Evolutionary conservation across 1,140 invertebrate species (phyloP).

Genomic region (Stenopsyche tienmushanensis): DNA sequence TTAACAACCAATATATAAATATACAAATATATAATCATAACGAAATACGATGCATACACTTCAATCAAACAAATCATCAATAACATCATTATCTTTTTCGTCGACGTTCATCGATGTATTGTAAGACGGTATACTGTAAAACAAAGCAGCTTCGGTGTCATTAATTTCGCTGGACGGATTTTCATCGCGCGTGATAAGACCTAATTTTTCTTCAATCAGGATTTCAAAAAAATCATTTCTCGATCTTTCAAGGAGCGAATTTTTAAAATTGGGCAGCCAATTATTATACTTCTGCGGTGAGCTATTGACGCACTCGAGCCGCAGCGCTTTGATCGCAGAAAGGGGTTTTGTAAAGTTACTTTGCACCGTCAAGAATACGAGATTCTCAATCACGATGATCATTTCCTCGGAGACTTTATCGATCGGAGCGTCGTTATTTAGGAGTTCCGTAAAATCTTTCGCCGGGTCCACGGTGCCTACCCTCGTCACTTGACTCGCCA

Average conservation of each 20-base stretch:
- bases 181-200: constrained; percentile 49
- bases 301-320: constrained; percentile 46
- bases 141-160: not conserved
- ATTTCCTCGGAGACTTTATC: constrained; percentile 45
- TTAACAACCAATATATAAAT: no score
- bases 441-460: constrained; percentile 47
- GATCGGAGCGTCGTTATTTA: constrained; percentile 43
- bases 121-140: not conserved
- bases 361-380: constrained; percentile 49
- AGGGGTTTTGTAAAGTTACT: constrained; percentile 48
- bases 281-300: constrained; percentile 49
- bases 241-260: constrained; percentile 43
- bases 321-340: constrained; percentile 45
- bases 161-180: constrained; percentile 48
- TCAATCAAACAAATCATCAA: constrained; percentile 50
- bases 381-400: constrained; percentile 48
- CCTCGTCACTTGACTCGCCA: constrained; percentile 37
- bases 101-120: constrained; percentile 40
- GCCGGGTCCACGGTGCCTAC: constrained; percentile 51
- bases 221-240: constrained; percentile 45
- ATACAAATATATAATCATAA: no score
- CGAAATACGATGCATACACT: no score
- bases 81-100: constrained; percentile 46
- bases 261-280: constrained; percentile 50
- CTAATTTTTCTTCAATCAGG: constrained; percentile 46